Percentiles rank a stretch among this genome's conserved stretches.
phyloP scores from a whole-genome alignment of 2,888 invertebrate species.

The Leptopilina syphax region DNA sequence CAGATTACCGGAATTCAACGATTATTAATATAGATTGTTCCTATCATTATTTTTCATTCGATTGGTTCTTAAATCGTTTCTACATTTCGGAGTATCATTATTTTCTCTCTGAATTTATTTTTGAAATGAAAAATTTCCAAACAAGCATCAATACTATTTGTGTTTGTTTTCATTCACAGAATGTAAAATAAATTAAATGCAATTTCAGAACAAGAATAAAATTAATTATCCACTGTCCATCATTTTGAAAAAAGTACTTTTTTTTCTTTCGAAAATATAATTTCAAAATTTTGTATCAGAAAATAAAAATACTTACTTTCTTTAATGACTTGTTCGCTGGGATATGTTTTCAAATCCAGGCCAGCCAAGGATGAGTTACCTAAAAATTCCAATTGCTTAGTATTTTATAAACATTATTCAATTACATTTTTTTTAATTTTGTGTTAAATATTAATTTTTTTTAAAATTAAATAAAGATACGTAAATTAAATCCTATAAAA shows the following conservation, averaged over 20 bases:
- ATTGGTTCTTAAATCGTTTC: no score
- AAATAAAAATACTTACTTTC: conserved; percentile 84
- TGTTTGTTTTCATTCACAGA: no score
- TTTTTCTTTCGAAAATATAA: background rate
- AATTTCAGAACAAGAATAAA: background rate
- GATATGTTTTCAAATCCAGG: conserved; percentile 86
- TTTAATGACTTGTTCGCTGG: conserved; percentile 87
- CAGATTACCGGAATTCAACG: no score
- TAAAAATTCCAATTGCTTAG: conserved; percentile 38
- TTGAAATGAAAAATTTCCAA: no score
- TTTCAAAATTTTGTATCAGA: background rate
- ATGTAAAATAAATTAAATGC: background rate
- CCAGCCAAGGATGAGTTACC: conserved; percentile 65
- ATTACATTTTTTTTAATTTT: background rate
- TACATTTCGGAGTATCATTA: no score
- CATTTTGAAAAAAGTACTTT: background rate
- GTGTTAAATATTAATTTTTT: background rate
- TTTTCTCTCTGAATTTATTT: no score
- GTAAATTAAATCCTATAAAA: no score
- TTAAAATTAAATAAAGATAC: no score
- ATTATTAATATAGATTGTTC: no score
- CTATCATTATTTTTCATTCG: no score
- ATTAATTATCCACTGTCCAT: background rate
- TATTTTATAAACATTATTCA: background rate
- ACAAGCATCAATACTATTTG: no score